Base-by-base conservation (phyloP, 2,113 vertebrate genomes). In the Chaetops frenatus region DNA sequence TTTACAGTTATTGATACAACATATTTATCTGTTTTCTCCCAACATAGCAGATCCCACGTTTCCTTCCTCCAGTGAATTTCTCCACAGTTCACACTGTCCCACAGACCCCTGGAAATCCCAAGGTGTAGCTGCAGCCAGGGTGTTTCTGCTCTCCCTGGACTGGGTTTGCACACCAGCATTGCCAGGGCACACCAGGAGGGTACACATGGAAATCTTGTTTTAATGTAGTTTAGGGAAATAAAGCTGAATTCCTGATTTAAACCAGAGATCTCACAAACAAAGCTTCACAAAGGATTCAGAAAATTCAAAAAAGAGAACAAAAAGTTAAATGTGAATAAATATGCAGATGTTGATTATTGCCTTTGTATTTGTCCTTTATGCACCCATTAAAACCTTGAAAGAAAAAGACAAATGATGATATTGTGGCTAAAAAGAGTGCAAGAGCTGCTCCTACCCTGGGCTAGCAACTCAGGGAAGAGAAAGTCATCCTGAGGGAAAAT, bases 401-500 rank as follows among this genome's bases (percentile, higher is more conserved):
- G 73, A 51, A 22, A 60, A 65, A 71, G 12, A 71, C 22, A 2
- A 84, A 31, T 3, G 0, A 53, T 54, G 29, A 28, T 72, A 22
- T 1, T 77, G 51, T 54, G 71, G 25, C 65, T 57, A 31, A 53
- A 78, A 92, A 23, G 20, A 60, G 27, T 19, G 24, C 15, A 64
- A 76, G 89, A 80, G 58, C 27, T 73, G 48, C 48, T 15, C 40
- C 29, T 45, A 11, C 35, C 79, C 92, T 89, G 60, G 82, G 62
- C 64, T 90, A 47, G 73, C 36, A 47, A 27, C 76, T 35, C 20
- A 6, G 47, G 62, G 70, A 96, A 72, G 69, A 64, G 93, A 97
- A n/a, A 5, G 6, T 61, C 58, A 89, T 96, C 92, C 92, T 64
- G 54, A 94, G 79, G 81, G 81, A 77, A 87, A 82, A 94, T 85